A percentile compares a stretch with the other conserved stretches of the same genome.
Evolutionary conservation across 2,797 vertebrate genomes (phyloP).

Genomic region (Sarcoramphus papa): DNA sequence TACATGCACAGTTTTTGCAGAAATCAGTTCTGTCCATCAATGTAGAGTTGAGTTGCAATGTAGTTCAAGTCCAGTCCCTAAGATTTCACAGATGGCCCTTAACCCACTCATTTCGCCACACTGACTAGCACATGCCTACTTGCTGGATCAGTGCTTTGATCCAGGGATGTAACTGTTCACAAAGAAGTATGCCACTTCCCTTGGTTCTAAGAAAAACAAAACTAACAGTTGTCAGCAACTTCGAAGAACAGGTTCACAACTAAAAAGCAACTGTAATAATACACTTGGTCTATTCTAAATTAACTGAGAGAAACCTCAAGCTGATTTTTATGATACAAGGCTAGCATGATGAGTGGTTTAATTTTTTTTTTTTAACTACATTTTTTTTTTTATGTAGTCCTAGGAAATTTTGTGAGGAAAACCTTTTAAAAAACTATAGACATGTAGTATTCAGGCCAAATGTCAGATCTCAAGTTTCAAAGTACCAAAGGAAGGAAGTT

Average conservation of each 20-base stretch:
- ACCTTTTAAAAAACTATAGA: neutral
- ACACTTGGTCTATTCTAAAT: neutral
- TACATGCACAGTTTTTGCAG: neutral
- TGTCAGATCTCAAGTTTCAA: neutral
- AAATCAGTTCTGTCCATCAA: neutral
- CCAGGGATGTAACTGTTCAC: neutral
- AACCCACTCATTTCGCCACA: neutral
- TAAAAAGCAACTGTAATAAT: neutral
- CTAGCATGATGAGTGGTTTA: neutral
- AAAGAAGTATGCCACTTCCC: neutral
- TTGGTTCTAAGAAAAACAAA: neutral
- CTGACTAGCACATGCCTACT: neutral
- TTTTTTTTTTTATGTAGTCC: neutral
- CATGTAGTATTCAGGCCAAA: neutral
- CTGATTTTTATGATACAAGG: neutral
- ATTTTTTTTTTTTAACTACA: neutral
- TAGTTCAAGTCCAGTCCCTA: neutral
- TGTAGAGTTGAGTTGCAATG: neutral
- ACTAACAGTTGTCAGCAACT: neutral
- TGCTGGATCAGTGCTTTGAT: neutral
- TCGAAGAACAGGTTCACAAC: neutral
- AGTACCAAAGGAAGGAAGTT: neutral
- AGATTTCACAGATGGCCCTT: neutral
- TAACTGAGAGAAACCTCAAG: neutral
- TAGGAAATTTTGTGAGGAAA: neutral